Evolutionary conservation across 2,797 vertebrate species (phyloP), one percentile per base, ranked within the genome.

Genomic region (Cuniculus paca): DNA sequence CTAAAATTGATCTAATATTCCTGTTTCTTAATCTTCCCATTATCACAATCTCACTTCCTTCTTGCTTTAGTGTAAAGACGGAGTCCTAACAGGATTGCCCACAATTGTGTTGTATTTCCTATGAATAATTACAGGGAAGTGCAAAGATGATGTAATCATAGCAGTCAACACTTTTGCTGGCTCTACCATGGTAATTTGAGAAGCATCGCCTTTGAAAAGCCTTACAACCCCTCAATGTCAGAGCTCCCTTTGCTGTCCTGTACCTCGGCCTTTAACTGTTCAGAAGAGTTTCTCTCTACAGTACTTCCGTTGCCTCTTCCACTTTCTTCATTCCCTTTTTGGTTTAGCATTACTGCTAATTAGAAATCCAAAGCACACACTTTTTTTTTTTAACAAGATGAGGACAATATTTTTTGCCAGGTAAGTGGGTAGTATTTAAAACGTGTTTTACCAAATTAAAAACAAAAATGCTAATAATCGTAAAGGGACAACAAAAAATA

Each of bases 111-210:
- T 60, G 8, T 17, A 19, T 10, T 92, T 96, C 86, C 10, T 63
- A 45, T 78, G 60, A 91, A 45, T 39, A 88, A 90, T 86, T 88
- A 10, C 8, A 26, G 24, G 74, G 54, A 91, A 63, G 4, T 75
- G 26, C 89, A 94, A 93, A 95, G 54, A 24, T 5, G 19, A 42
- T 17, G 61, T 2, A 77, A 85, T 86, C 85, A 56, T 56, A 61
- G 91, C 84, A 96, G 91, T 84, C 94, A 95, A 61, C 96, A 91
- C 22, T 45, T 90, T 96, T 96, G 88, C 88, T 61, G 86, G 54
- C 36, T 88, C 48, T 22, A 17, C 0, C 0, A 4, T 3, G 45
- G 80, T n/a, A 82, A 94, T 93, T 88, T 28, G 20, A 65, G 9
- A 65, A 31, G 4, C 20, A n/a, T 50, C 56, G 77, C 91, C 81